Base-by-base conservation (phyloP, 2,888 invertebrate genomes). In the Yponomeuta malinellus region DNA sequence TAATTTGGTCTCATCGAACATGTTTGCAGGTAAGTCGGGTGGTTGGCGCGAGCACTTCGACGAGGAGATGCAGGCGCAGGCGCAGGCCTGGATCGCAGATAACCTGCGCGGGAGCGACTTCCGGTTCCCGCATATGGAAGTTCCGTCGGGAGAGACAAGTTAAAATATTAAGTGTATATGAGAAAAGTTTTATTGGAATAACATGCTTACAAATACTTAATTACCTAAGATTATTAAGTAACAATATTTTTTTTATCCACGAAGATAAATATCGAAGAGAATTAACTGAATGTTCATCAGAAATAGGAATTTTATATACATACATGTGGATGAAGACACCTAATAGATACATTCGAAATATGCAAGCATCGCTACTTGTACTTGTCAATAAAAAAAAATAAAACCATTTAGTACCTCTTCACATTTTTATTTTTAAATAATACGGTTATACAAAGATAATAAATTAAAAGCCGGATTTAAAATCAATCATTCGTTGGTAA, bases 11-110 rank as follows among this genome's bases (percentile, higher is more conserved):
- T 33, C 33, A 33, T 5, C 33, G 5, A 33, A 15, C 5, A 15
- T 59, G 12, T 12, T 65, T 71, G 2, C 78, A 87, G 96, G 96
- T 48, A 93, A 93, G 78, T 92, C 87, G 1, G 94, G 96, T 2
- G 95, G 94, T 8, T 97, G 96, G 96, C 93, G 93, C 70, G 94
- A 95, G 70, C 94, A 95, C 78, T 96, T 96, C 79, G 94, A 95
- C 68, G 93, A 93, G 6, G 94, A 95, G 75, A 93, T 97, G 80
- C 93, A 93, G 69, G 82, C 85, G 68, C 90, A 94, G 76, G 95
- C 96, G 3, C 94, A 97, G 73, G 81, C 90, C 71, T 96, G 96
- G 96, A 95, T 96, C 67, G 85, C 88, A 5, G 89, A 94, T 71
- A 94, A 96, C 85, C 86, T 95, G 69, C 83, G 89, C 71, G 89